Base-by-base conservation (phyloP, 2,797 vertebrate genomes). In the Catharus ustulatus region DNA sequence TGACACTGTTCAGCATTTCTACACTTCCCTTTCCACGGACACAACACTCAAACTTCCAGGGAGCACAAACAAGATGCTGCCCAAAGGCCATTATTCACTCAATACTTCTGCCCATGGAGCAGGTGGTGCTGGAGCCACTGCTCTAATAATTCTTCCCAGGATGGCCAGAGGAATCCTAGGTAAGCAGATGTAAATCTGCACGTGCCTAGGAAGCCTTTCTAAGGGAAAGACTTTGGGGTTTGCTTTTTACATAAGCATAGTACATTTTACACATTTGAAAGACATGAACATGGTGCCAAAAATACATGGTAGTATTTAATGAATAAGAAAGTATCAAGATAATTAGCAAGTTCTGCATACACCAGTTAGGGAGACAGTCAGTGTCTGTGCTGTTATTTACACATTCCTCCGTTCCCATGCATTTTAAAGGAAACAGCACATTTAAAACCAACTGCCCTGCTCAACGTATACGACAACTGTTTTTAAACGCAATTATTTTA, bases 1-100 rank as follows among this genome's bases (percentile, higher is more conserved):
- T 85, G 72, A 87, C 78, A 46, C 52, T 90, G 80, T 86, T 87
- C 81, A 94, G 91, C 24, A 1, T 76, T 95, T 87, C 85, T 87
- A 40, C 51, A 5, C 63, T 64, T 80, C 61, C 36, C 72, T 83
- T 85, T 94, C 69, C 54, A 63, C 52, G 57, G 63, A 61, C 75
- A 59, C 48, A 83, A 26, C 9, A 34, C 62, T 91, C 73, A 74
- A 85, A 87, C 46, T 74, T 76, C 57, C 80, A 54, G 8, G 46
- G 51, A 81, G 66, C 75, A 77, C 58, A 58, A 89, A 42, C 27
- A 58, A 42, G 29, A 27, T 5, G 20, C 38, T 84, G 85, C 74
- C 63, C 32, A 13, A 71, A 95, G 87, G 74, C 42, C 23, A 18
- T 55, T 46, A 59, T 67, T 86, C 77, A 51, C 83, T 86, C 80